Percentiles rank a stretch among this genome's conserved stretches.
These are phyloP conservation scores for Notocelia uddmanniana DNA, from an alignment of 2,888 invertebrate genomes.

Conservation along the genomic window DNA sequence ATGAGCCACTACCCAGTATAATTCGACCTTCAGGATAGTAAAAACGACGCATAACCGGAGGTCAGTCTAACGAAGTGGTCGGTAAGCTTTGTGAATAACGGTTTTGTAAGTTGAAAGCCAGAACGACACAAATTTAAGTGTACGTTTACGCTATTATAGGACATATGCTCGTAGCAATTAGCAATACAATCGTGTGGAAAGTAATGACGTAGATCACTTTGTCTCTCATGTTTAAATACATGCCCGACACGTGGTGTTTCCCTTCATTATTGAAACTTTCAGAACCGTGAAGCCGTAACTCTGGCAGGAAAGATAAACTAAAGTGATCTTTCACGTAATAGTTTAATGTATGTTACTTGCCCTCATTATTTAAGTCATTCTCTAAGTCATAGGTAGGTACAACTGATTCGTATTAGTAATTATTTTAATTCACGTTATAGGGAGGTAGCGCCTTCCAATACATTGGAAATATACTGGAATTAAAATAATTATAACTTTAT, in stretches of 20 bases:
- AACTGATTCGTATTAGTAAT: background rate
- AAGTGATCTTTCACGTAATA: background rate
- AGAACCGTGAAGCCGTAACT: background rate
- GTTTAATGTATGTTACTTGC: background rate
- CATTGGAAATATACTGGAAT: background rate
- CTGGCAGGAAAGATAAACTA: background rate
- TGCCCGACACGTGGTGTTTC: slow-evolving; percentile 9
- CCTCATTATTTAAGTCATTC: slow-evolving; percentile 16
- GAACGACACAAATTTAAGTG: background rate
- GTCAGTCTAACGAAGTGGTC: background rate
- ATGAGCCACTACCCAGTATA: background rate
- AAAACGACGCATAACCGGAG: background rate
- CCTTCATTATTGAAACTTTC: slow-evolving; percentile 2
- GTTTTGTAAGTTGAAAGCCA: background rate
- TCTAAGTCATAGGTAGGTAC: background rate
- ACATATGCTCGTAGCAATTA: background rate
- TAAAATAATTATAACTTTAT: background rate
- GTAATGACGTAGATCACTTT: background rate
- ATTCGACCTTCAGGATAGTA: background rate
- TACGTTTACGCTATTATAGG: background rate
- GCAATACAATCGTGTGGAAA: background rate
- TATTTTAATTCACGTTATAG: slow-evolving; percentile 13
- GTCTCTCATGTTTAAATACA: background rate
- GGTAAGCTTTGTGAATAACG: background rate
- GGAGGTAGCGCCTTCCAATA: background rate